phyloP scores from a whole-genome alignment of 1,140 invertebrate genomes.

The Colletes gigas region DNA sequence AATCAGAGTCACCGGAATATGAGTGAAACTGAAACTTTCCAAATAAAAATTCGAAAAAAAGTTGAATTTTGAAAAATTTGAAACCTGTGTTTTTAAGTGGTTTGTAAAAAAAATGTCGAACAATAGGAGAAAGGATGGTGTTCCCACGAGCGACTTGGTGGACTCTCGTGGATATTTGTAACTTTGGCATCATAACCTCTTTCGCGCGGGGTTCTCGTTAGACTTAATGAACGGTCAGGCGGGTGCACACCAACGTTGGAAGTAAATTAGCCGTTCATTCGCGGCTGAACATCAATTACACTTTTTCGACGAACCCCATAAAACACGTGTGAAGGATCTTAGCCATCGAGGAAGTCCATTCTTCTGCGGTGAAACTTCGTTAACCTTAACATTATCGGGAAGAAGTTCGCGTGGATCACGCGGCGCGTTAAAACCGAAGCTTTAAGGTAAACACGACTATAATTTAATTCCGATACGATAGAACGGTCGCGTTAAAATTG shows the following conservation, averaged over 20 bases:
- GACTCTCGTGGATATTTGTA: background rate
- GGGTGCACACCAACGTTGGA: conserved; percentile 11
- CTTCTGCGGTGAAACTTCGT: background rate
- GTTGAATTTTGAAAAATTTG: too few species aligned
- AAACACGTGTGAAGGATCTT: conserved; percentile 9
- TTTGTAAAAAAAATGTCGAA: background rate
- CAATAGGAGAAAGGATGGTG: background rate
- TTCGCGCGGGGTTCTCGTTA: conserved; percentile 27
- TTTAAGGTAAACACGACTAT: background rate
- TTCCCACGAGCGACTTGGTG: background rate
- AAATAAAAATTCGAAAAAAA: too few species aligned
- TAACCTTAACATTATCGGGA: conserved; percentile 23
- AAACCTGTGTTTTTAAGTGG: background rate
- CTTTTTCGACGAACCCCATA: background rate
- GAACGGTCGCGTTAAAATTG: background rate
- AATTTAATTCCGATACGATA: background rate
- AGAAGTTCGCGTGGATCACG: background rate
- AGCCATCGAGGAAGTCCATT: background rate
- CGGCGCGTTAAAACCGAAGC: background rate
- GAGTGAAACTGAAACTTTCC: too few species aligned
- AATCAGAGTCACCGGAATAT: too few species aligned
- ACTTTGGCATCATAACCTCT: background rate
- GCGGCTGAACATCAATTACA: conserved; percentile 31
- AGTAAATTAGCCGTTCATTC: conserved; percentile 30
- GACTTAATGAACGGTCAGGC: conserved; percentile 29